Base-by-base conservation (phyloP, 2,113 vertebrate genomes). In the Plectropomus leopardus region DNA sequence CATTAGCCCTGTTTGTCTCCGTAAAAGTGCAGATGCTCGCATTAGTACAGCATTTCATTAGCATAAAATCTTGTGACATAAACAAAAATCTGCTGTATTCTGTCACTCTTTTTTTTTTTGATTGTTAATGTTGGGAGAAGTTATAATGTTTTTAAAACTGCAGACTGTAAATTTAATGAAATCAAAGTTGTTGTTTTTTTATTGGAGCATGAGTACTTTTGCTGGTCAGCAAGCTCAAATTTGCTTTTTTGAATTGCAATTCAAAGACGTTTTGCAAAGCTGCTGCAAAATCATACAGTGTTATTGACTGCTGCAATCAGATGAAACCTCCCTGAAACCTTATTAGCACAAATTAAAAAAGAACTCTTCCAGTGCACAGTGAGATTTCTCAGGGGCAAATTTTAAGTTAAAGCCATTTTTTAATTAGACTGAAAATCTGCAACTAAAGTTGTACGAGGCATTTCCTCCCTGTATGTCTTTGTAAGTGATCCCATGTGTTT, bases 21-120 rank as follows among this genome's bases (percentile, higher is more conserved):
- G 68, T 81, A 57, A 76, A 54, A 36, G 54, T 75, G 24, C 83
- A 83, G 73, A 88, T 87, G 82, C 42, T 82, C 21, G 19, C 28
- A 47, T 72, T 51, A 57, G 48, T 45, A 13, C 65, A 60, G 32
- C 32, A 24, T 47, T 76, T 69, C 7, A 4, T 17, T 60, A 24
- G 55, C 47, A 55, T 71, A 47, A 68, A 86, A 61, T 76, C 17
- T 11, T 47, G n/a, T 40, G 9, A 66, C 14, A 26, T 68, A 36
- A 59, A 57, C 26, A 50, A 26, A 24, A 47, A 13, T 47, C 54
- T 23, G 50, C 58, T 48, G 3, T 47, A 3, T 21, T 24, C 44
- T n/a, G 51, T 47, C 54, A 28, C 45, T 54, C 36, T 6, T 6
- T 13, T 5, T 48, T 24, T n/a, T 9, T 13, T 42, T 47, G 0